A percentile compares a stretch with the other conserved stretches of the same genome.
phyloP scores from a whole-genome alignment of 2,113 vertebrate species.

The Chionodraco myersi region DNA sequence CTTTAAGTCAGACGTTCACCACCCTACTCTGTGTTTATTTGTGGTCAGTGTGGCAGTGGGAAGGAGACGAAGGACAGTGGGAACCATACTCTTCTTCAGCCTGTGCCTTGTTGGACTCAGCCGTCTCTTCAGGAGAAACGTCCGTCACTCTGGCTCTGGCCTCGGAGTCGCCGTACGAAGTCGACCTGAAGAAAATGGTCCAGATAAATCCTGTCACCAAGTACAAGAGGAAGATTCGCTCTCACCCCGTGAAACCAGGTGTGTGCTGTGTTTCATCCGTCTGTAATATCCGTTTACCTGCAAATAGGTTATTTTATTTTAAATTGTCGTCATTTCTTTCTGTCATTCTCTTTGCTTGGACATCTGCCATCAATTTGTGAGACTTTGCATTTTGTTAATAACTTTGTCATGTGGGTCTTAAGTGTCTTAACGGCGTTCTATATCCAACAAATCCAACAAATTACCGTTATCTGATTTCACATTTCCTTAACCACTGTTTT shows the following conservation, averaged over 20 bases:
- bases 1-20: no score
- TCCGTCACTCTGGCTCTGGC: conserved; percentile 60
- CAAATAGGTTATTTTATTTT: not conserved
- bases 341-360: not conserved
- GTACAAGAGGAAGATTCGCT: conserved; percentile 82
- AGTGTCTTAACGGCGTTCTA: not conserved
- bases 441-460: not conserved
- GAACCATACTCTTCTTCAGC: conserved; percentile 70
- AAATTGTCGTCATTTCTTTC: no score
- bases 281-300: not conserved
- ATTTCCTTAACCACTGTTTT: not conserved
- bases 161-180: conserved; percentile 65
- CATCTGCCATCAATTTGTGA: not conserved
- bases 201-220: conserved; percentile 83
- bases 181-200: conserved; percentile 84
- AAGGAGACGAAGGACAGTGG: conserved; percentile 81
- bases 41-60: conserved; percentile 85
- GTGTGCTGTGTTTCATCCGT: not conserved
- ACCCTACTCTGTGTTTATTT: not conserved
- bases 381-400: not conserved
- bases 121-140: conserved; percentile 51
- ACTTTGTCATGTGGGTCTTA: not conserved
- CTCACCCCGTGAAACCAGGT: conserved; percentile 73
- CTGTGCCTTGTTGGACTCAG: conserved; percentile 74
- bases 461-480: not conserved